These are phyloP conservation scores for Erithacus rubecula DNA, from an alignment of 2,797 vertebrate species.

Conservation along the genomic window DNA sequence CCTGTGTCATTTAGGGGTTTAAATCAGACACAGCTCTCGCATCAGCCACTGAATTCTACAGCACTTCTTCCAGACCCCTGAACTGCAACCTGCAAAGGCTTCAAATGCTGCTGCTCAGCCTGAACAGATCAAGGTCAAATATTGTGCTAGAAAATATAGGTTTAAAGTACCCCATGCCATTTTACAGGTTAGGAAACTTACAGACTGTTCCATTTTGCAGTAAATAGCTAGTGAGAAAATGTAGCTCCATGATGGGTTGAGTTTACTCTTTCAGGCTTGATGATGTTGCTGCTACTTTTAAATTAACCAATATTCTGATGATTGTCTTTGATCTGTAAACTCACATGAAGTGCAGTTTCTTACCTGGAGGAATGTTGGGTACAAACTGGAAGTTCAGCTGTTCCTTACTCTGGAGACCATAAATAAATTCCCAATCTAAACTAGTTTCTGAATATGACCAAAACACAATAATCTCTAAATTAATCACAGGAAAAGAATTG, in stretches of 20 bases:
- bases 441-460: neutral
- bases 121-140: neutral
- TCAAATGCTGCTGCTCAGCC: neutral
- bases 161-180: neutral
- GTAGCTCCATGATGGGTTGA: neutral
- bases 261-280: neutral
- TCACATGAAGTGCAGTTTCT: neutral
- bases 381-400: neutral
- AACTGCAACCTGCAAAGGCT: neutral
- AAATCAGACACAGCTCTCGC: neutral
- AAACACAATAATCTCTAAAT: neutral
- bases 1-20: conserved; percentile 15
- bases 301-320: neutral
- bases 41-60: neutral
- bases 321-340: neutral
- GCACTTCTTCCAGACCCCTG: neutral
- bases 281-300: neutral
- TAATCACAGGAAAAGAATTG: neutral
- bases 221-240: neutral
- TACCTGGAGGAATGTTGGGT: neutral
- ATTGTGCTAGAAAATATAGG: neutral
- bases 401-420: neutral
- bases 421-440: neutral
- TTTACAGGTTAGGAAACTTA: neutral
- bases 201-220: neutral